Evolutionary conservation across 2,888 invertebrate species (phyloP).

Genomic region (Panorpa germanica): DNA sequence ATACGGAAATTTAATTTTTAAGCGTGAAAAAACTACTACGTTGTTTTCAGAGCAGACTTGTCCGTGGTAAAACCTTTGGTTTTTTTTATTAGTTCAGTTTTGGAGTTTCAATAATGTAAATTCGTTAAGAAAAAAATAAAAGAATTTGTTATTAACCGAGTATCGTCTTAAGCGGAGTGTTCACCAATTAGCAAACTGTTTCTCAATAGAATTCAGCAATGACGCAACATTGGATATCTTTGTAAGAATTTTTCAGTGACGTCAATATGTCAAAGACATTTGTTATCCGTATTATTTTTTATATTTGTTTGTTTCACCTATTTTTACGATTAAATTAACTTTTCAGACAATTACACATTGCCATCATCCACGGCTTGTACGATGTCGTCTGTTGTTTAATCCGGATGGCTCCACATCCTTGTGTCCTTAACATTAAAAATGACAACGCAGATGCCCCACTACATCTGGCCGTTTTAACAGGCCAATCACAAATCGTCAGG

Average conservation of each 20-base stretch:
- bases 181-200: too few relatives aligned
- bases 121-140: too few relatives aligned
- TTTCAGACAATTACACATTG: conserved; percentile 67
- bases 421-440: conserved; percentile 61
- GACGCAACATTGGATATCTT: too few relatives aligned
- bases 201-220: conserved; percentile 1
- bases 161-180: too few relatives aligned
- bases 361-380: conserved; percentile 55
- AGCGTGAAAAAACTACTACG: too few relatives aligned
- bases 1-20: too few relatives aligned
- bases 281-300: conserved; percentile 2
- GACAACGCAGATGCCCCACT: conserved; percentile 63
- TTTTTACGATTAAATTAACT: conserved; percentile 13
- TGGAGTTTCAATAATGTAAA: too few relatives aligned
- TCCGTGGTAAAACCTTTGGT: too few relatives aligned
- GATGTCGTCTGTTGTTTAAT: conserved; percentile 59
- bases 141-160: too few relatives aligned
- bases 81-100: too few relatives aligned
- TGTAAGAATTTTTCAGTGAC: conserved; percentile 1
- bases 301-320: conserved; percentile 9
- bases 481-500: conserved; percentile 52
- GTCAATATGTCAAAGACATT: conserved; percentile 1
- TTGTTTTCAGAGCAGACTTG: too few relatives aligned
- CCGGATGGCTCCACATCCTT: conserved; percentile 55
- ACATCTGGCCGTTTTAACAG: conserved; percentile 69